A percentile compares a stretch with the other conserved stretches of the same genome.
These are phyloP conservation scores for Ophioninae sp. DNA, from an alignment of 2,888 invertebrate species.

Conservation along the genomic window DNA sequence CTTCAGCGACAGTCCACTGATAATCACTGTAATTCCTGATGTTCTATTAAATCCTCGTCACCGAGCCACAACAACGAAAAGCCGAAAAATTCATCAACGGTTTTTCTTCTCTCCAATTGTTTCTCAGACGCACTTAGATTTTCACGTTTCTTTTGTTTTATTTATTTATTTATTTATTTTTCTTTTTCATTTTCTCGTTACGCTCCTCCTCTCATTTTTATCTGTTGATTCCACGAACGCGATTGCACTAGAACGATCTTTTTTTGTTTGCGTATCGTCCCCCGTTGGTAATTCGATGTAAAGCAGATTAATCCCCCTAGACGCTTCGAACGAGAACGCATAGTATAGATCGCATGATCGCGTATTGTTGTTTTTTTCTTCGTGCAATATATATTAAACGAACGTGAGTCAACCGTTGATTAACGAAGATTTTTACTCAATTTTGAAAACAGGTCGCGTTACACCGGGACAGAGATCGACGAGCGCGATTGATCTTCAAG, in stretches of 20 bases:
- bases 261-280: background rate
- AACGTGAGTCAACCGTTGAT: background rate
- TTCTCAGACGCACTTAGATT: constrained; percentile 15
- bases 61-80: background rate
- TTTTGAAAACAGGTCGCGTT: constrained; percentile 69
- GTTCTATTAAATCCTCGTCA: background rate
- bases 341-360: constrained; percentile 37
- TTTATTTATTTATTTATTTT: no score
- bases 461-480: constrained; percentile 86
- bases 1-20: constrained; percentile 80
- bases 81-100: background rate
- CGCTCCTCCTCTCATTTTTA: background rate
- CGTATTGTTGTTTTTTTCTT: constrained; percentile 4
- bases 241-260: constrained; percentile 12
- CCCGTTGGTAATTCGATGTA: constrained; percentile 24
- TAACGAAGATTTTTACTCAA: background rate
- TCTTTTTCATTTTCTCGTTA: background rate
- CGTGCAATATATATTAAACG: background rate
- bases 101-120: constrained; percentile 17
- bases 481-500: constrained; percentile 96
- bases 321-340: constrained; percentile 23
- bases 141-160: background rate
- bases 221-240: background rate
- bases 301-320: constrained; percentile 35
- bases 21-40: constrained; percentile 78